Percentiles rank a stretch among this genome's conserved stretches.
Conservation (phyloP, 2,113 vertebrate species). For the Carollia perspicillata region DNA sequence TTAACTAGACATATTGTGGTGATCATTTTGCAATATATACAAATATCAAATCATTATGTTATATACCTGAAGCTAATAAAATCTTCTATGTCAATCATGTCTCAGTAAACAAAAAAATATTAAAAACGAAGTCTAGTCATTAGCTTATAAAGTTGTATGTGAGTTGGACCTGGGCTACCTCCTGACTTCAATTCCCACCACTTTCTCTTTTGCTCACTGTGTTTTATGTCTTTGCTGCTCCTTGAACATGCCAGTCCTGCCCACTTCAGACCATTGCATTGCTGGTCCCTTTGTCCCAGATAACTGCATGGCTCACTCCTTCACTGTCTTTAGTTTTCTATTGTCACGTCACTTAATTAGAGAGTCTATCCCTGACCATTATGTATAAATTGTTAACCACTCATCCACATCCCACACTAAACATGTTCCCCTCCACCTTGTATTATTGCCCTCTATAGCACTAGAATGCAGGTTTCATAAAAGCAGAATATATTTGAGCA, state of each 20-base stretch:
- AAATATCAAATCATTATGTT: background rate
- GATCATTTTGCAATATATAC: background rate
- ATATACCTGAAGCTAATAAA: background rate
- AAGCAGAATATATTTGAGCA: background rate
- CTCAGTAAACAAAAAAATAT: background rate
- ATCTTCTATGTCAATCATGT: background rate
- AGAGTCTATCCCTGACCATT: background rate
- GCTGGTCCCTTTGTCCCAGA: background rate
- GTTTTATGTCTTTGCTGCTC: background rate
- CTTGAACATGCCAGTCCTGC: accelerated
- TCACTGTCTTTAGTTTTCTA: background rate
- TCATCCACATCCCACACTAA: accelerated
- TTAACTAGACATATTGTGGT: background rate
- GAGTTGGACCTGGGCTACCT: background rate
- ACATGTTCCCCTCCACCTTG: background rate
- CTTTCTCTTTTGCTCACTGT: background rate
- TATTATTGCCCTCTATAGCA: background rate
- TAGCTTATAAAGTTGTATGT: background rate
- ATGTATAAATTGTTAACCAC: background rate
- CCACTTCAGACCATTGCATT: background rate
- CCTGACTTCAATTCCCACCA: background rate
- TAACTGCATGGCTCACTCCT: background rate
- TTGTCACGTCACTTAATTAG: background rate
- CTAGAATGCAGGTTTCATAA: background rate
- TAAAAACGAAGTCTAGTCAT: background rate